Evolutionary conservation across 2,797 vertebrate species (phyloP), one percentile per base, ranked within the genome.

Genomic region (Leptodactylus fallax): DNA sequence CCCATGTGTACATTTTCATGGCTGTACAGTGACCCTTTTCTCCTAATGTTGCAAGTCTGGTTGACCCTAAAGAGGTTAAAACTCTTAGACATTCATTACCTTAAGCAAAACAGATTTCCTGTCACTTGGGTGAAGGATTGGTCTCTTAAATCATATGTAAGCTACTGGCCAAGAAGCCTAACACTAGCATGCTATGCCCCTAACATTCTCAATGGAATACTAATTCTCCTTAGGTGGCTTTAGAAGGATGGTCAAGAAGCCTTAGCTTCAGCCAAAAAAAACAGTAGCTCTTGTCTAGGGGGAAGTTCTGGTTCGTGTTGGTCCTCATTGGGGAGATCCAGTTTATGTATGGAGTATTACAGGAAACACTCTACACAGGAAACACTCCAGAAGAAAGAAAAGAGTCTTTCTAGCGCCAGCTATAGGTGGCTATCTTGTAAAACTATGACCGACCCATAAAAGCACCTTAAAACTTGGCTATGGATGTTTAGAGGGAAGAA

Each of bases 91-190:
- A 51, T 77, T 77, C 72, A 77, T 77, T 77, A 77, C 72, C 72
- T 27, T 53, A 77, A 77, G 49, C 72, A 53, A 77, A 77, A 77
- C 21, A 77, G 72, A 77, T 53, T 53, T 77, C 21, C 72, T 53
- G 72, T 77, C 72, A 53, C 21, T 51, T 53, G 21, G 53, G 72
- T 53, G 12, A 77, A 53, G 72, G 49, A 77, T 53, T 77, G 21
- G 72, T 14, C 11, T 90, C 87, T 86, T 51, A 80, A 63, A 77
- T 53, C 72, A 76, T 10, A n/a, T n/a, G 45, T 5, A 76, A 51
- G 47, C 9, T n/a, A n/a, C 72, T 76, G 19, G 47, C 47, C 72
- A 51, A n/a, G 45, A 5, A 21, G 72, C 9, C 47, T 27, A 27
- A 4, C 27, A 36, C 25, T 14, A 36, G 14, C 25, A 71, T 36